Percentiles rank a stretch among this genome's conserved stretches.
phyloP scores from a whole-genome alignment of 1,140 invertebrate species.

The Drosophila funebris region DNA sequence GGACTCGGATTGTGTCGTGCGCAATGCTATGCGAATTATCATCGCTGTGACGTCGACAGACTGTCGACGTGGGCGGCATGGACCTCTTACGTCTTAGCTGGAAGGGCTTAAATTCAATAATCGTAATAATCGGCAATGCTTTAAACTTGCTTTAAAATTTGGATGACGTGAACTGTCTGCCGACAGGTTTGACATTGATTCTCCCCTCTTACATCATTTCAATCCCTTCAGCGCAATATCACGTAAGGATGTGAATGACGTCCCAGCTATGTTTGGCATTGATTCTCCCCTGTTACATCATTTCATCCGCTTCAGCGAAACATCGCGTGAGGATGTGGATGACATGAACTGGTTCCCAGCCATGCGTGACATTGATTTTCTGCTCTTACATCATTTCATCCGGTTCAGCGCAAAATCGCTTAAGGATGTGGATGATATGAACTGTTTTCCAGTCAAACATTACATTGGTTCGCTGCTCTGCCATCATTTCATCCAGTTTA shows the following conservation, averaged over 20 bases:
- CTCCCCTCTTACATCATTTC: too few species aligned
- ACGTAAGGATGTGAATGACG: too few species aligned
- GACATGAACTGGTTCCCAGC: background rate
- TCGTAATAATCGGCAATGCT: background rate
- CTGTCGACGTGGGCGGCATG: conserved; percentile 6
- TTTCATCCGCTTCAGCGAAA: too few species aligned
- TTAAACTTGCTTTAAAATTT: background rate
- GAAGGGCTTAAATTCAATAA: background rate
- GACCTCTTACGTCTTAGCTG: conserved; percentile 1
- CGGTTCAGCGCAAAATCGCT: too few species aligned
- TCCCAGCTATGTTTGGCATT: too few species aligned
- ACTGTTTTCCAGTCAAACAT: background rate
- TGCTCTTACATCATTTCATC: too few species aligned
- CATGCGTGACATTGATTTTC: background rate
- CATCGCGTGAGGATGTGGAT: too few species aligned
- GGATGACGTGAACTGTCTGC: too few species aligned
- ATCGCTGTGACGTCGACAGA: conserved; percentile 14
- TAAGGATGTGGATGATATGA: background rate
- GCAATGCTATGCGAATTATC: conserved; percentile 25
- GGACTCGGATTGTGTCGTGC: conserved; percentile 38
- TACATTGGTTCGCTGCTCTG: background rate
- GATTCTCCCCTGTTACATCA: too few species aligned
- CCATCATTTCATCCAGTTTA: too few species aligned
- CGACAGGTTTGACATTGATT: too few species aligned
- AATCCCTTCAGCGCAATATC: too few species aligned